Percentiles rank a stretch among this genome's conserved stretches.
These are phyloP conservation scores for Crossaster papposus DNA, from an alignment of 53 echinoderm and acorn worm genomes.

Conservation along the genomic window DNA sequence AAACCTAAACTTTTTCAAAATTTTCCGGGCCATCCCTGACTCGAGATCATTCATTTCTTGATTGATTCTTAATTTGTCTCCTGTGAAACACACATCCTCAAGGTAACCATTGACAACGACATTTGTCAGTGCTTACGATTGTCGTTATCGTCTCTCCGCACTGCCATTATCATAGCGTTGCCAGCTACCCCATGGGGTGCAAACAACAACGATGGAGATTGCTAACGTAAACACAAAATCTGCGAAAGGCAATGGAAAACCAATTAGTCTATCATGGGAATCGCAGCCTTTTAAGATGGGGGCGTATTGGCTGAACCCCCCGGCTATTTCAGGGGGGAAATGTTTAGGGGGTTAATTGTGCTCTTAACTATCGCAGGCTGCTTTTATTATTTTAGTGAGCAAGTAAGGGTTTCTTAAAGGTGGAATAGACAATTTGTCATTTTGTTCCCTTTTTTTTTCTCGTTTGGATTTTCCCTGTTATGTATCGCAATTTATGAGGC, in stretches of 20 bases:
- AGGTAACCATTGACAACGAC: neutral
- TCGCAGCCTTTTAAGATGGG: neutral
- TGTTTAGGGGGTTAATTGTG: neutral
- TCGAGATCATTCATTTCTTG: neutral
- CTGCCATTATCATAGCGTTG: neutral
- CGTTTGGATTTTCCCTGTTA: no score
- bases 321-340: neutral
- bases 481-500: no score
- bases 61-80: slow-evolving; percentile 2
- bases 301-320: neutral
- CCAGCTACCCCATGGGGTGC: slow-evolving; percentile 2
- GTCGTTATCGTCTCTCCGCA: slow-evolving; percentile 5
- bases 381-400: neutral
- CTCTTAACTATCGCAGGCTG: neutral
- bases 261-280: slow-evolving; percentile 2
- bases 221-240: slow-evolving; percentile 7
- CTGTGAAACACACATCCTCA: neutral
- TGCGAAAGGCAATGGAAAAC: neutral
- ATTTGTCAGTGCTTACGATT: neutral
- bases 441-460: no score
- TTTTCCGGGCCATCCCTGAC: neutral
- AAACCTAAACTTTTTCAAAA: neutral
- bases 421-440: no score
- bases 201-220: neutral
- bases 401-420: no score